Evolutionary conservation across 2,888 invertebrate genomes (phyloP), one percentile per base, ranked within the genome.

Genomic region (Plagodis pulveraria): DNA sequence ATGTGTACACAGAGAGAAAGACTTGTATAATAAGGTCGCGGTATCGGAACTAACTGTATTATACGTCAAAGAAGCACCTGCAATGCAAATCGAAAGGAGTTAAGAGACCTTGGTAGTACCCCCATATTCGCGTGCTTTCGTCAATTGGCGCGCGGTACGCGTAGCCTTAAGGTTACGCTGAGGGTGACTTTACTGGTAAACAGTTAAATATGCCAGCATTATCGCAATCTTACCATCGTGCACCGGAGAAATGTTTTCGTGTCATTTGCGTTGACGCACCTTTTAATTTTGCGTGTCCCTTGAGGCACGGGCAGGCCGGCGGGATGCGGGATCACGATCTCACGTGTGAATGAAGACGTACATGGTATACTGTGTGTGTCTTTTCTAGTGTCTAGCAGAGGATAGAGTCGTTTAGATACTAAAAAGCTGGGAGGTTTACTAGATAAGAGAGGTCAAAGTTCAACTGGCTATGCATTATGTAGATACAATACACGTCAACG

Each of bases 131-230:
- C 80, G 79, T 83, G 83, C 68, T 71, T 73, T 72, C 68, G 67
- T 76, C 75, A 78, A 71, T 65, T 63, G 65, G 66, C 66, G 66
- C 54, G 47, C 65, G 71, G 68, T 60, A 66, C 64, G 48, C 60
- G 70, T 72, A 67, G 81, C 83, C 80, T 76, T 73, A 72, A 80
- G 84, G 78, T 79, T 71, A 74, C 79, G 72, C 74, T 76, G 78
- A 74, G 72, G 77, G 76, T 77, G 75, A 70, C 72, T 71, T 74
- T 71, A 78, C 74, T 73, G 74, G 75, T 66, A 76, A 77, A 74
- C 71, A 73, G 59, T 22, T 22, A 22, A 22, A 22, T 67, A 63
- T 69, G 69, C 10, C 7, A 12, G 70, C 65, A 70, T 69, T 61
- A 73, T 80, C 80, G 78, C 81, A 80, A 78, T 76, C 73, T 63